These are phyloP conservation scores for Antechinus flavipes DNA, from an alignment of 2,113 vertebrate genomes.

Conservation along the genomic window DNA sequence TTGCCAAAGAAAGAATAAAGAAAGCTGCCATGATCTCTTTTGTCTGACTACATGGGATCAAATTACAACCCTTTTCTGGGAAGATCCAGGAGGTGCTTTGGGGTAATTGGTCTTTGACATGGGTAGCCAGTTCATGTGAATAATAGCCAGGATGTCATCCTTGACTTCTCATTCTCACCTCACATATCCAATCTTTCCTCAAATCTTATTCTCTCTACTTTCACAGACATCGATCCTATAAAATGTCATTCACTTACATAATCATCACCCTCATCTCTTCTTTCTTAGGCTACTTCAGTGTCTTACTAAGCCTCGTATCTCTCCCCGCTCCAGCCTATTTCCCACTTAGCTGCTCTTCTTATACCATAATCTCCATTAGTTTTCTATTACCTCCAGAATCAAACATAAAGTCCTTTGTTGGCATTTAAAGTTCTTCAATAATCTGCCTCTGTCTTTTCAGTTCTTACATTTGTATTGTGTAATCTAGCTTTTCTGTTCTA, in stretches of 20 bases:
- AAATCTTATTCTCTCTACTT: neutral
- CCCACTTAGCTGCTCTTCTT: neutral
- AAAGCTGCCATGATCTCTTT: neutral
- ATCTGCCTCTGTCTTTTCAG: neutral
- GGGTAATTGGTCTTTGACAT: slow-evolving; percentile 30
- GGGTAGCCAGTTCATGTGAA: neutral
- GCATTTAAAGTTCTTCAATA: neutral
- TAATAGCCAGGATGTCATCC: neutral
- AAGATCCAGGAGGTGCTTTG: slow-evolving; percentile 8
- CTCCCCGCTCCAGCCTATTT: neutral
- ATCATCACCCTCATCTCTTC: neutral
- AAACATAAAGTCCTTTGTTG: neutral
- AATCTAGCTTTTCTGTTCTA: neutral
- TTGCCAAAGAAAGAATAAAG: slow-evolving; percentile 4
- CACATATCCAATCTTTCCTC: neutral
- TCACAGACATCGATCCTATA: neutral
- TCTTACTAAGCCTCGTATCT: neutral
- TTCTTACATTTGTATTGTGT: neutral
- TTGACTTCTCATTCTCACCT: neutral
- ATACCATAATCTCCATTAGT: neutral
- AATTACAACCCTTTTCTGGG: neutral
- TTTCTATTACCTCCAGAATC: neutral
- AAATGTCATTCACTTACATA: neutral
- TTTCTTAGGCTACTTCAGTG: neutral
- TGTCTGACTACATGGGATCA: slow-evolving; percentile 28